Conservation (phyloP, 2,888 invertebrate genomes). For the Mylabris sibirica region DNA sequence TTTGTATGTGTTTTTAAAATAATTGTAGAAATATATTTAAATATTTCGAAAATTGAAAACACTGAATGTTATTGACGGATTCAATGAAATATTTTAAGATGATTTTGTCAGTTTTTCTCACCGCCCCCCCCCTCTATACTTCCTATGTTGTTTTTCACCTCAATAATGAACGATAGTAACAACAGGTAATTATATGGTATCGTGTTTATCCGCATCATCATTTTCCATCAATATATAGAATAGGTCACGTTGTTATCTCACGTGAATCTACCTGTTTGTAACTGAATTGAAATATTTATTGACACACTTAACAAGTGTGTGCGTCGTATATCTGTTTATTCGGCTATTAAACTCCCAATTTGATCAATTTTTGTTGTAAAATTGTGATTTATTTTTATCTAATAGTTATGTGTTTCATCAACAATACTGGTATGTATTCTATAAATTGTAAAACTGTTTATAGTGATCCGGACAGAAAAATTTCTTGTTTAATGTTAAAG, state of each 20-base stretch:
- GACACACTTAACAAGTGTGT: background rate
- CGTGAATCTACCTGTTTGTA: constrained; percentile 13
- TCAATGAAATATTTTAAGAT: constrained; percentile 9
- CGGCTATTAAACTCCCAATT: too few relatives aligned
- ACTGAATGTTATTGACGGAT: background rate
- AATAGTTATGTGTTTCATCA: too few relatives aligned
- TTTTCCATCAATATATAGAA: constrained; percentile 10
- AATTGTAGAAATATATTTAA: background rate
- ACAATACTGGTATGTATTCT: too few relatives aligned
- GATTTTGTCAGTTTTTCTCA: background rate
- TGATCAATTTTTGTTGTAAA: background rate
- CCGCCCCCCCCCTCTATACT: too few relatives aligned
- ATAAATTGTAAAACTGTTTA: too few relatives aligned
- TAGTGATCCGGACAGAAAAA: too few relatives aligned
- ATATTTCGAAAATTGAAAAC: background rate
- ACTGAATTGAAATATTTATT: background rate
- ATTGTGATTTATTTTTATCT: background rate
- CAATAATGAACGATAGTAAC: too few relatives aligned
- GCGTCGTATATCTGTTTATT: too few relatives aligned
- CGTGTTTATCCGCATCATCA: background rate
- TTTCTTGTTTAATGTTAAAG: background rate
- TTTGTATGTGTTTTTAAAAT: background rate
- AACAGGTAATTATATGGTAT: too few relatives aligned
- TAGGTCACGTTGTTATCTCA: constrained; percentile 24
- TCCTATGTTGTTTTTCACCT: too few relatives aligned